A percentile compares a stretch with the other conserved stretches of the same genome.
Evolutionary conservation across 2,888 invertebrate species (phyloP).

Genomic region (Phengaris arion): DNA sequence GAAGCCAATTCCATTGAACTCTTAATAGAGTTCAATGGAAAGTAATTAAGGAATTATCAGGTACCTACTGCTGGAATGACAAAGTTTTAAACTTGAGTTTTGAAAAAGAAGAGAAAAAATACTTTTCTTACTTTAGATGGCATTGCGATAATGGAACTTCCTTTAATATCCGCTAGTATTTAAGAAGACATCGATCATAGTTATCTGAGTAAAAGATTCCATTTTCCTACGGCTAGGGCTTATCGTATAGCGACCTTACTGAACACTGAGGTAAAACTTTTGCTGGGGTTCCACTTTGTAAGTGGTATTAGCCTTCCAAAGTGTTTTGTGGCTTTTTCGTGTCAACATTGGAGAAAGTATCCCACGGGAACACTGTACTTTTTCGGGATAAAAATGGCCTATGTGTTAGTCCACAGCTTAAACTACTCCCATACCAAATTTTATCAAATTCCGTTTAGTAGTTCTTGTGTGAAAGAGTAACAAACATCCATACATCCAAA

Average conservation of each 20-base stretch:
- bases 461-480: too few species aligned
- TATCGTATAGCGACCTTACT: neutral
- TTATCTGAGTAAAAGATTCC: neutral
- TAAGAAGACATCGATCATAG: constrained; percentile 2
- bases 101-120: neutral
- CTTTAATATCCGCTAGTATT: neutral
- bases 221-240: neutral
- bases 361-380: too few species aligned
- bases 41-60: neutral
- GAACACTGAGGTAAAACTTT: neutral
- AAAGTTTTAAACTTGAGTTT: neutral
- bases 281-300: neutral
- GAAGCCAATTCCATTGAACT: too few species aligned
- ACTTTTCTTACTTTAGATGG: neutral
- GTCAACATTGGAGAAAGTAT: neutral
- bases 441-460: too few species aligned
- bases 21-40: neutral
- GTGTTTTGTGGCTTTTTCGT: neutral
- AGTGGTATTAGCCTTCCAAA: neutral
- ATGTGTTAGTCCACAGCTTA: too few species aligned
- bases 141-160: neutral
- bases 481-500: too few species aligned
- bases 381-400: too few species aligned
- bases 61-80: neutral
- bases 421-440: too few species aligned